phyloP scores from a whole-genome alignment of 2,797 vertebrate species.

The Choloepus didactylus region DNA sequence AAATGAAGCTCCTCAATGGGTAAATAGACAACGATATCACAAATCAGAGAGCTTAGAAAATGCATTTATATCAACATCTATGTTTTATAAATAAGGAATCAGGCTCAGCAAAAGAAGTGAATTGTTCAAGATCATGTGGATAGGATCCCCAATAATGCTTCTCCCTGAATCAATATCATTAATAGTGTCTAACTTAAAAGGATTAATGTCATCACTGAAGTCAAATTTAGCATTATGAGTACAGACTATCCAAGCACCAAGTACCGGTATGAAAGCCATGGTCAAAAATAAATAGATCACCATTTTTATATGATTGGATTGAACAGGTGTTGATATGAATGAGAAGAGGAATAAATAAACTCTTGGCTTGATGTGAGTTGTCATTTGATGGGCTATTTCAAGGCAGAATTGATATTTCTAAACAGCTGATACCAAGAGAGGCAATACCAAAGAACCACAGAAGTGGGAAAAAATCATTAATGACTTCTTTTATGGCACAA shows the following conservation, averaged over 20 bases:
- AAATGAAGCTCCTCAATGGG: not conserved
- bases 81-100: slow-evolving; percentile 18
- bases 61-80: not conserved
- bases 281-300: slow-evolving; percentile 33
- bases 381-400: slow-evolving; percentile 56
- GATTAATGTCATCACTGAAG: not conserved
- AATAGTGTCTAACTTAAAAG: not conserved
- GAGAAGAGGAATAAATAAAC: slow-evolving; percentile 56
- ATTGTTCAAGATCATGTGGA: not conserved
- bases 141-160: not conserved
- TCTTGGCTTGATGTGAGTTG: slow-evolving; percentile 45
- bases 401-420: slow-evolving; percentile 65
- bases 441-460: slow-evolving; percentile 41
- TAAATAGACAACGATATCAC: not conserved
- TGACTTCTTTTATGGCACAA: slow-evolving; percentile 38
- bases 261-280: not conserved
- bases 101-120: not conserved
- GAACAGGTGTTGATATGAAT: slow-evolving; percentile 60
- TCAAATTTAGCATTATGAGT: not conserved
- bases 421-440: slow-evolving; percentile 10
- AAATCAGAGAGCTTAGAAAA: not conserved
- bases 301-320: not conserved
- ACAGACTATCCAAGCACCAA: not conserved
- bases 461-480: not conserved
- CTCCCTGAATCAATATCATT: not conserved